Evolutionary conservation across 2,797 vertebrate species (phyloP).

Genomic region (Fratercula arctica): DNA sequence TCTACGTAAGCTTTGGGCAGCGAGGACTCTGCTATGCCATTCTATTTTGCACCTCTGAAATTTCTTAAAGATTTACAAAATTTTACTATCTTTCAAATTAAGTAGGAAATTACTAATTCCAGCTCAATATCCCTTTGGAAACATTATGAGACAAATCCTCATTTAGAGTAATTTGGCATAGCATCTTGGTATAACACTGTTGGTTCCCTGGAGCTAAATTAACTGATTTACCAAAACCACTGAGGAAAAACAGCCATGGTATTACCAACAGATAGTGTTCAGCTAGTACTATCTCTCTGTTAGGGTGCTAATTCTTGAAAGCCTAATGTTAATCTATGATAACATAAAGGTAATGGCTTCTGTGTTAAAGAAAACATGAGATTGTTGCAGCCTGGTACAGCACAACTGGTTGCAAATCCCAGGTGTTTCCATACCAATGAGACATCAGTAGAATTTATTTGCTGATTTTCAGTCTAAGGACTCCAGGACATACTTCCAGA

Average conservation of each 20-base stretch:
- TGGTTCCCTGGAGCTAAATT: background rate
- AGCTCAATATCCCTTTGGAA: background rate
- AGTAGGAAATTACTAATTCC: background rate
- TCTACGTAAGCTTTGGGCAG: background rate
- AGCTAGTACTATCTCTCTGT: background rate
- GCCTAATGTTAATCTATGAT: background rate
- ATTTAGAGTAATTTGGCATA: background rate
- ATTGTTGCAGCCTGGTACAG: background rate
- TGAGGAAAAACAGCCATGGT: background rate
- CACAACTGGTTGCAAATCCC: background rate
- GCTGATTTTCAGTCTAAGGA: background rate
- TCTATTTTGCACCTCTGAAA: background rate
- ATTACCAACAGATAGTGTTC: background rate
- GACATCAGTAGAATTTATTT: background rate
- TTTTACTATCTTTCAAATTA: background rate
- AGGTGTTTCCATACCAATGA: background rate
- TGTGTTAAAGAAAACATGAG: background rate
- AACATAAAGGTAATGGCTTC: background rate
- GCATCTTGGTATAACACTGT: background rate
- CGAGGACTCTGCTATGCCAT: background rate
- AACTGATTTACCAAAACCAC: background rate
- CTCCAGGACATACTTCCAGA: background rate
- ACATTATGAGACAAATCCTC: background rate
- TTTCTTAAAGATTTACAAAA: background rate
- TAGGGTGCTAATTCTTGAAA: background rate